phyloP scores from a whole-genome alignment of 1,140 invertebrate genomes.

The Drosophila dunni region DNA sequence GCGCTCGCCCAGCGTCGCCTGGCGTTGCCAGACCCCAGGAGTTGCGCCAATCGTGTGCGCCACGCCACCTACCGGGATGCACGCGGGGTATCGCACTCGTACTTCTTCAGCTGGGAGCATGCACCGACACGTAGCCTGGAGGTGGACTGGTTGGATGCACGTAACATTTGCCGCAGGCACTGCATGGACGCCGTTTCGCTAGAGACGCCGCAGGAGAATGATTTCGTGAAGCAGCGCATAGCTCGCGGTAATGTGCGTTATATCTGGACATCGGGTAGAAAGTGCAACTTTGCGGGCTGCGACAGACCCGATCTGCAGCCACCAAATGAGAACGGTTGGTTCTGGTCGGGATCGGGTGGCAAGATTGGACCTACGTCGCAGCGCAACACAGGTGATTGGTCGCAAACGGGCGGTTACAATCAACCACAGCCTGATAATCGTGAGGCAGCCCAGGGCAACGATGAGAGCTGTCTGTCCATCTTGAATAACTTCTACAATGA shows the following conservation, averaged over 20 bases:
- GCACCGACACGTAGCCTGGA: conserved; percentile 92
- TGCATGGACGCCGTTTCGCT: conserved; percentile 97
- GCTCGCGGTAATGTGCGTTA: conserved; percentile 90
- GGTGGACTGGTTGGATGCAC: conserved; percentile 95
- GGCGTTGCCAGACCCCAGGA: conserved; percentile 93
- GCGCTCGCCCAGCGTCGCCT: conserved; percentile 92
- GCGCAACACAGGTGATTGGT: conserved; percentile 95
- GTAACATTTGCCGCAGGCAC: conserved; percentile 95
- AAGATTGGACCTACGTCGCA: conserved; percentile 95
- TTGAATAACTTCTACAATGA: conserved; percentile 97
- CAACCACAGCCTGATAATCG: conserved; percentile 95
- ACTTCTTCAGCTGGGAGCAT: conserved; percentile 98
- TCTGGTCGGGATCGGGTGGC: conserved; percentile 95
- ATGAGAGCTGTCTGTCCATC: conserved; percentile 95
- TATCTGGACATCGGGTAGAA: conserved; percentile 96
- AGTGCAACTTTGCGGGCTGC: conserved; percentile 96
- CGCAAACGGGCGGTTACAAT: conserved; percentile 92
- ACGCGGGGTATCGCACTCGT: conserved; percentile 93
- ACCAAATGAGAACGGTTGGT: conserved; percentile 95
- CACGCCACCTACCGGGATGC: conserved; percentile 94
- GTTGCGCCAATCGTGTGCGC: conserved; percentile 93
- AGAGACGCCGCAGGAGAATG: conserved; percentile 95
- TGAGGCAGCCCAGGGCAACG: conserved; percentile 93
- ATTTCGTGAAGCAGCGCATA: conserved; percentile 94
- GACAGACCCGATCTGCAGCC: conserved; percentile 94